Evolutionary conservation across 2,797 vertebrate species (phyloP).

Genomic region (Ctenopoma multispine): DNA sequence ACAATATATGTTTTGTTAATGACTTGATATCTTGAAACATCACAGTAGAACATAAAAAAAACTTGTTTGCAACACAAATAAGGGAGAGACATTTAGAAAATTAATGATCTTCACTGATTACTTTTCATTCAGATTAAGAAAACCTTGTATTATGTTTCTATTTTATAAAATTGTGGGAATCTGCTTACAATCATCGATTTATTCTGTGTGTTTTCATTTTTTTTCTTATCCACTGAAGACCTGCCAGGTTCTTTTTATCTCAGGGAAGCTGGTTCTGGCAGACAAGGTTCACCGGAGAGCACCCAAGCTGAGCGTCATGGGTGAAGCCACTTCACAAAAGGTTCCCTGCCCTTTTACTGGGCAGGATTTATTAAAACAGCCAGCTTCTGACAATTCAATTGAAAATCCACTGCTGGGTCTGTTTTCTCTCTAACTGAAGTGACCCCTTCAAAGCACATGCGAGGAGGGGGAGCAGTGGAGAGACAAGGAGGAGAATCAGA

Average conservation of each 20-base stretch:
- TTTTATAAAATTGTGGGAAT: conserved; percentile 5
- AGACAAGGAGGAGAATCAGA: conserved; percentile 38
- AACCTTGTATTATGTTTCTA: background rate
- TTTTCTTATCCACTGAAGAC: conserved; percentile 33
- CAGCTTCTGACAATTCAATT: conserved; percentile 81
- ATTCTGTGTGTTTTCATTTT: conserved; percentile 23
- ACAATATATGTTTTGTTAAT: background rate
- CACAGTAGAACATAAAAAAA: background rate
- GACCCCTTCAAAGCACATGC: conserved; percentile 66
- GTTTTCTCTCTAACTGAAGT: conserved; percentile 77
- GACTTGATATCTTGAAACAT: background rate
- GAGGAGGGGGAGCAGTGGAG: conserved; percentile 29
- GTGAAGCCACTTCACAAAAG: conserved; percentile 79
- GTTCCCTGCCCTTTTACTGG: conserved; percentile 80
- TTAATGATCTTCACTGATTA: background rate
- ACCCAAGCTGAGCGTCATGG: conserved; percentile 64
- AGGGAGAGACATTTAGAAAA: background rate
- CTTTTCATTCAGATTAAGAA: conserved; percentile 1
- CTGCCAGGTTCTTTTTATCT: conserved; percentile 62
- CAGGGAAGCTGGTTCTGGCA: conserved; percentile 42
- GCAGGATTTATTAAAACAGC: conserved; percentile 81
- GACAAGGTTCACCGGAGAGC: conserved; percentile 58
- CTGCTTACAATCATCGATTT: conserved; percentile 13
- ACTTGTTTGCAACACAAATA: background rate
- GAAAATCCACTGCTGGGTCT: conserved; percentile 77